Percentiles rank a stretch among this genome's conserved stretches.
Evolutionary conservation across 2,113 vertebrate genomes (phyloP).

Genomic region (Hippocampus guttulatus): DNA sequence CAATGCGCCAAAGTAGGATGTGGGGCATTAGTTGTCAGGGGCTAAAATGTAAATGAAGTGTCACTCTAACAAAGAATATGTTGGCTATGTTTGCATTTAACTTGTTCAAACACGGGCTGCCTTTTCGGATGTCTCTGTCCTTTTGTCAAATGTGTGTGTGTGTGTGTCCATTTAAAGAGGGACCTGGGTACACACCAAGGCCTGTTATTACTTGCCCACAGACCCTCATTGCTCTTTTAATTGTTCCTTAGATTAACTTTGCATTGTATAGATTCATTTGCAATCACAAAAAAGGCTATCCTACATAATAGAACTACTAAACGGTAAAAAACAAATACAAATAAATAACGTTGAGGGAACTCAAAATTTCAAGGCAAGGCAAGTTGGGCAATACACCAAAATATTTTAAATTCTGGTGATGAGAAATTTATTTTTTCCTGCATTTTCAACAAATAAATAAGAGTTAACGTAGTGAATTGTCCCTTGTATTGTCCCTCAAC

Average conservation of each 20-base stretch:
- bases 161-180: neutral
- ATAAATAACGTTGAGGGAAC: no score
- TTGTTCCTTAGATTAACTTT: slow-evolving; percentile 46
- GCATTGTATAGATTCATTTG: slow-evolving; percentile 73
- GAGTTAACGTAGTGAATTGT: no score
- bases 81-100: neutral
- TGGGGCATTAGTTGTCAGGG: neutral
- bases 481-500: no score
- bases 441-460: no score
- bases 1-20: neutral
- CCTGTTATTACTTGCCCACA: slow-evolving; percentile 3
- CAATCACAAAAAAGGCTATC: slow-evolving; percentile 45
- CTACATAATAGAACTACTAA: neutral
- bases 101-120: neutral
- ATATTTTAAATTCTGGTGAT: no score
- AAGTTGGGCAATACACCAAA: no score
- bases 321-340: no score
- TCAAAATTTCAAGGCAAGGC: no score
- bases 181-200: neutral
- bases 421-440: no score
- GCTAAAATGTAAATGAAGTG: neutral
- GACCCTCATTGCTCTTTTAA: slow-evolving; percentile 28
- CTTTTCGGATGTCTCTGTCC: neutral
- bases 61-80: neutral
- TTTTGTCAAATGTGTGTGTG: slow-evolving; percentile 2